These are phyloP conservation scores for Sipha flava DNA, from an alignment of 1,140 invertebrate genomes.

Conservation along the genomic window DNA sequence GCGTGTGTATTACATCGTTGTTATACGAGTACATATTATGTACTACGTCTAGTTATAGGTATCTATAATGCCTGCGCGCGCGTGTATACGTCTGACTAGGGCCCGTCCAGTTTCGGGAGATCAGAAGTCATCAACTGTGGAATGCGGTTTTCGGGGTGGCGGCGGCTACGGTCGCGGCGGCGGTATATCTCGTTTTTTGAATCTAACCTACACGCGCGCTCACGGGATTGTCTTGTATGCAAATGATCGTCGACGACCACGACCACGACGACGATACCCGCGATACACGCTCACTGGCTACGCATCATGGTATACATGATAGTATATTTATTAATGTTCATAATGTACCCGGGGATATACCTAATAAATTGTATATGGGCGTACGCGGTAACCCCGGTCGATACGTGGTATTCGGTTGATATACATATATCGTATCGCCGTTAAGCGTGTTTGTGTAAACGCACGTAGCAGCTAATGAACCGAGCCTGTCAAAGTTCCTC, in stretches of 20 bases:
- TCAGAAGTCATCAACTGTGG: conserved; percentile 30
- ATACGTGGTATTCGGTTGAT: too few relatives aligned
- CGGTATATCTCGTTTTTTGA: not conserved
- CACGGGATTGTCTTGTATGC: conserved; percentile 23
- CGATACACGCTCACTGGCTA: too few relatives aligned
- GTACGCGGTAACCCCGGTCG: not conserved
- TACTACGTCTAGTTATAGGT: not conserved
- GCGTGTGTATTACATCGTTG: not conserved
- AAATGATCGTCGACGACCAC: not conserved
- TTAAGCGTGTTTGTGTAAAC: too few relatives aligned
- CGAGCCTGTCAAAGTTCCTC: not conserved
- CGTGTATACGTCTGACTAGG: not conserved
- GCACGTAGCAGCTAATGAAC: not conserved
- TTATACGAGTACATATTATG: not conserved
- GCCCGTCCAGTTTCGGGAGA: not conserved
- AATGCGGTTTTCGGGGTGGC: conserved; percentile 23
- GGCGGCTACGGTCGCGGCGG: not conserved
- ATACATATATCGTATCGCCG: too few relatives aligned
- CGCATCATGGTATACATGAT: too few relatives aligned
- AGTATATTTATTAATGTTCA: too few relatives aligned
- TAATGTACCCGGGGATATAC: too few relatives aligned
- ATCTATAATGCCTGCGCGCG: not conserved
- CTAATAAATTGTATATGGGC: too few relatives aligned
- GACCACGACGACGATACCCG: not conserved
- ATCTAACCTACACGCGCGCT: not conserved